Base-by-base conservation (phyloP, 1,140 invertebrate genomes). In the Sarcophaga bullata region DNA sequence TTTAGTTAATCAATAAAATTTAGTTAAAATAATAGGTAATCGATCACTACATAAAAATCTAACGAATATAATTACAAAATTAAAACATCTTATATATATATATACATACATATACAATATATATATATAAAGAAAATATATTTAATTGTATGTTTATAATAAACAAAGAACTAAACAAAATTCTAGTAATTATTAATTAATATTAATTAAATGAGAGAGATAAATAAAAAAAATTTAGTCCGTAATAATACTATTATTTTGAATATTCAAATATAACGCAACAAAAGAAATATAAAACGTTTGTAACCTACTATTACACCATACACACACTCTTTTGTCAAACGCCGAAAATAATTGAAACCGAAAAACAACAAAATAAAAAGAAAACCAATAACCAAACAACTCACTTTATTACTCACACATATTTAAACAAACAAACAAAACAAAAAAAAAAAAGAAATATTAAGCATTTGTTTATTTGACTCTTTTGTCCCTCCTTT, bases 61-160 rank as follows among this genome's bases (percentile, higher is more conserved):
- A 58, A 58, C 54, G 54, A 58, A 58, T 58, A 58, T 58, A 58
- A 13, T 58, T n/a, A 58, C 1, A 58, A 58, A 58, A 11, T 15
- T 4, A 58, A 58, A n/a, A 58, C 4, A 15, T 58, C 54, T n/a
- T 58, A 37, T 37, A 37, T 37, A 37, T 37, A 37, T 37, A 37
- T 2, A 37, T 37, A 58, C 15, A 58, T 58, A 58, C 13, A n/a
- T 15, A 58, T 7, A 58, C n/a, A n/a, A 37, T 37, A 37, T 37
- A 37, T 37, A 37, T 37, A 37, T 2, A 37, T 37, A 58, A 15
- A 58, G 15, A 58, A 58, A n/a, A 58, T 15, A 15, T 58, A 13
- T n/a, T 58, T 68, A 19, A 68, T 58, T 68, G 62, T 68, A 68
- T 68, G 62, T 68, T 68, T 68, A 68, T 68, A 68, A 68, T 68